phyloP scores from a whole-genome alignment of 2,797 vertebrate genomes.

The Microhierax caerulescens region DNA sequence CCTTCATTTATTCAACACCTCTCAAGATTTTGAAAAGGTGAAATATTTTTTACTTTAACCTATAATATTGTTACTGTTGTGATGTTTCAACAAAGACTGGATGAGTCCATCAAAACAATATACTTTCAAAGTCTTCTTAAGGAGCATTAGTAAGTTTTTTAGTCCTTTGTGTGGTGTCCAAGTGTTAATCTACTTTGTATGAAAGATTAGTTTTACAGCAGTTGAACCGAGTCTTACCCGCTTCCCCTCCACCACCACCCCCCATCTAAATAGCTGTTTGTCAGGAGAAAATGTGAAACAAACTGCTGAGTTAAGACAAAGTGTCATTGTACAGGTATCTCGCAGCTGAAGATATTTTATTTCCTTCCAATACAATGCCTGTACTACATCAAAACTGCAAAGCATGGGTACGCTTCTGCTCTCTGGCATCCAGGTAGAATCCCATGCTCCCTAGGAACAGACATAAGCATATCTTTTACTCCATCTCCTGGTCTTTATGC shows the following conservation, averaged over 20 bases:
- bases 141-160: background rate
- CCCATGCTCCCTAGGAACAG: background rate
- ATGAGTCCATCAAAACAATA: background rate
- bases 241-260: too few species aligned
- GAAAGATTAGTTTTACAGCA: background rate
- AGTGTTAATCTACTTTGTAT: background rate
- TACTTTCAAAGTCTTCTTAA: background rate
- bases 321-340: background rate
- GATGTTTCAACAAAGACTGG: background rate
- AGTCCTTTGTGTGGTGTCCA: background rate
- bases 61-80: background rate
- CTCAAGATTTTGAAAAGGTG: conserved; percentile 3
- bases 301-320: background rate
- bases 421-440: background rate
- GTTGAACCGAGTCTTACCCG: background rate
- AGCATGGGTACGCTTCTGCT: background rate
- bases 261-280: background rate
- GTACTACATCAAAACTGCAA: background rate
- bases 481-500: background rate
- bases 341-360: background rate
- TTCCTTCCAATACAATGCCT: background rate
- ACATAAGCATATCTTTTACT: background rate
- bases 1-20: conserved; percentile 38
- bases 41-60: background rate
- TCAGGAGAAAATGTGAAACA: background rate